Base-by-base conservation (phyloP, 2,797 vertebrate species). In the Molossus alvarezi region DNA sequence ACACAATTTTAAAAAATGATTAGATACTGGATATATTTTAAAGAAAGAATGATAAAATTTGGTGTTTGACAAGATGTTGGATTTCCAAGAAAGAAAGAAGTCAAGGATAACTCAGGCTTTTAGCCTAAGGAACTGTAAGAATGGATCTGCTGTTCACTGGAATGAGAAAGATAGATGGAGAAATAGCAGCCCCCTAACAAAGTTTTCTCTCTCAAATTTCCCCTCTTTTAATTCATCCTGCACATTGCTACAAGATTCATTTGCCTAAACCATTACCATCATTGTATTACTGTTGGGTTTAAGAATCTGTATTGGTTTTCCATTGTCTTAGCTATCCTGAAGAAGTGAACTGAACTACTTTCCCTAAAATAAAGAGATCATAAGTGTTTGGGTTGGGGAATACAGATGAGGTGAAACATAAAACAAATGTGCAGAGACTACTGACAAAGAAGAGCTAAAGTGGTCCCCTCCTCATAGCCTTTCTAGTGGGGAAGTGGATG, bases 291-390 rank as follows among this genome's bases (percentile, higher is more conserved):
- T 73, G 37, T 41, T 41, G 29, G 29, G n/a, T 79, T 29, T 84
- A 84, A 69, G 37, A 88, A 64, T 82, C n/a, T 48, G 41, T 45
- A 45, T 45, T 45, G 41, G 41, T 45, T 45, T 45, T 90, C 73
- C 25, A 85, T 25, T 23, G 2, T 15, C 20, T 65, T 69, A 57
- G 79, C 27, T 14, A 85, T 89, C 33, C 64, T 67, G 6, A 92
- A 72, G 41, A 72, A 8, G 10, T 45, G 41, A 45, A 45, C 41
- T 85, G 29, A 58, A 69, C 29, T 69, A 82, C 27, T 77, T 65
- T 79, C 23, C 72, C 72, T 92, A 51, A 89, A 95, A 90, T 45
- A 6, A 85, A 85, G 57, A 91, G 8, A 41, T 21, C 18, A 72
- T 0, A 41, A 7, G 48, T 73, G 15, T 71, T 62, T 79, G 25